Base-by-base conservation (phyloP, 2,113 vertebrate species). In the Hassar affinis region DNA sequence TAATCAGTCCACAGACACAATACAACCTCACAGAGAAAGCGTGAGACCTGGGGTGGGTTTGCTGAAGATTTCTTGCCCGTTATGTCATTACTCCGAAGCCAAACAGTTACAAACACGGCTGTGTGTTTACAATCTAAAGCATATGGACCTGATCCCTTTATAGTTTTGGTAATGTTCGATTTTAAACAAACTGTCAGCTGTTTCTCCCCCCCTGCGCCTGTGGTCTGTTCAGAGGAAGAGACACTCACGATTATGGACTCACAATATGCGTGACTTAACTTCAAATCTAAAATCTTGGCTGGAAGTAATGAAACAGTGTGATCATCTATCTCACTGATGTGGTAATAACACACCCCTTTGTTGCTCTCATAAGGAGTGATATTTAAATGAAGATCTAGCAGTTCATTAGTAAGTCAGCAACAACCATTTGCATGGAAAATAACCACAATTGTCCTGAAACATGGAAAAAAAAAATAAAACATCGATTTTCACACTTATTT, bases 121-220 rank as follows among this genome's bases (percentile, higher is more conserved):
- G 81, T 64, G 30, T 88, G 89, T 91, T 91, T 89, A 91, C 85
- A 90, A 85, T 83, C 80, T 47, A 71, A 80, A 83, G 81, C 90
- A 92, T 87, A 86, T 93, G 92, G 90, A 88, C 92, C 78, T 85
- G 3, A 90, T 91, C 79, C 88, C 88, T 87, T 86, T 90, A 84
- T 80, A 68, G 86, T 88, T 84, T 85, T 86, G 88, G 86, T 91
- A 90, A 92, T 86, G 88, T 87, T 81, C 85, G 49, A 79, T 90
- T 92, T 90, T 86, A 90, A 92, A 90, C 87, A 90, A 87, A 83
- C 87, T 86, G 68, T 91, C 91, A 91, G 85, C 72, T 59, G n/a
- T 78, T 87, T 90, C 85, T 75, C 47, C 59, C 72, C 56, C 86
- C 51, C 86, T 84, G 84, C 80, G 77, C 83, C 80, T 85, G 81